Percentiles rank a stretch among this genome's conserved stretches.
Conservation (phyloP, 2,888 invertebrate genomes). For the Volucella inanis region DNA sequence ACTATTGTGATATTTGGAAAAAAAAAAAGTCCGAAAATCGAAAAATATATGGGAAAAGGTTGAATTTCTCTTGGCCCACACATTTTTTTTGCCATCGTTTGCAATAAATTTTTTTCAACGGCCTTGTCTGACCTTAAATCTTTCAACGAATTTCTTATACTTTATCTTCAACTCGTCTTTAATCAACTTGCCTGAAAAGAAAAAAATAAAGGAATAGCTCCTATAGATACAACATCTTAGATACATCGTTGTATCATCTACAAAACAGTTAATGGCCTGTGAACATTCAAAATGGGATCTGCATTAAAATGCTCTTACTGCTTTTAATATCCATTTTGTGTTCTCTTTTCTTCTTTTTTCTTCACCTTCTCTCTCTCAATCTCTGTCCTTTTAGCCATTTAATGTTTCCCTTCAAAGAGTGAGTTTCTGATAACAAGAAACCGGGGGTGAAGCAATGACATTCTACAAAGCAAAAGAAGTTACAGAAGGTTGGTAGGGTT, state of each 20-base stretch:
- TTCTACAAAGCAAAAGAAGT: no score
- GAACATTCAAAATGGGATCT: conserved; percentile 74
- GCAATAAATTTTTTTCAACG: no score
- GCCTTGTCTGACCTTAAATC: no score
- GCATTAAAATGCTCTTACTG: conserved; percentile 69
- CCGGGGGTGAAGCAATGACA: not conserved
- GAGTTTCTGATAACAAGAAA: conserved; percentile 51
- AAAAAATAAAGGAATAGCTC: no score
- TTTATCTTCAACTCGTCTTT: no score
- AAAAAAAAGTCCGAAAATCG: no score
- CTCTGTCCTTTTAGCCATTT: conserved; percentile 23
- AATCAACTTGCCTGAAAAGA: no score
- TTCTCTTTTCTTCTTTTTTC: not conserved
- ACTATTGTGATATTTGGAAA: no score
- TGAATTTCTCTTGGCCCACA: no score
- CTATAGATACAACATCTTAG: conserved; percentile 35
- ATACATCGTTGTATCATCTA: conserved; percentile 53
- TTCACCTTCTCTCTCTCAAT: conserved; percentile 1
- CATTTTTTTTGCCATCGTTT: no score
- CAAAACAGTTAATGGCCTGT: conserved; percentile 74
- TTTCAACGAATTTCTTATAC: no score
- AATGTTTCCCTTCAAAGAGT: conserved; percentile 18
- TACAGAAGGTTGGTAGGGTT: not conserved
- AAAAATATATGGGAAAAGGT: no score
- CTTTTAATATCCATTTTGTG: conserved; percentile 70